Evolutionary conservation across 2,888 invertebrate genomes (phyloP), one percentile per base, ranked within the genome.

Genomic region (Archips crataeganus): DNA sequence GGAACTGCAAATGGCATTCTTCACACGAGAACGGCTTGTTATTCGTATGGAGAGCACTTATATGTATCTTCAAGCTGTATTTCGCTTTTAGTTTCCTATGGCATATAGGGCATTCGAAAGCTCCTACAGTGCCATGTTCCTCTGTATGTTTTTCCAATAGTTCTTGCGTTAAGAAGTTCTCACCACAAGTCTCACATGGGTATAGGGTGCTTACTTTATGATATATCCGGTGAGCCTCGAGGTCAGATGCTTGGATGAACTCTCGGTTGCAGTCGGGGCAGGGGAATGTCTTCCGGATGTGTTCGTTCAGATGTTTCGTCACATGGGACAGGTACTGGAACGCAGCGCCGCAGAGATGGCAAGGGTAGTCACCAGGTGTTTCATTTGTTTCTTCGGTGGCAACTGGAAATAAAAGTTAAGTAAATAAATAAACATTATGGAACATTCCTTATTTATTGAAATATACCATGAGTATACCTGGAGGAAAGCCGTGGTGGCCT

Each of bases 1-100:
- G 63, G 6, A 73, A 73, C 32, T 8, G 10, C 62, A 68, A 68
- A n/a, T 54, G 47, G 1, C 72, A 73, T 9, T 51, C 72, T 3
- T 68, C 72, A 11, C 72, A 73, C 1, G 72, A 68, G 32, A 63
- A 73, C 3, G 72, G 72, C n/a, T 73, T 36, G 1, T 63, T 49
- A 0, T 47, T 34, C 1, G 57, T 63, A 57, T 73, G 72, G 15
- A 68, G 63, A 3, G 72, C 72, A 1, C 39, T 73, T 39, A 73
- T 68, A 32, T 73, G 72, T 11, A 73, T 47, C 47, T 73, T 73
- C 10, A 73, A 39, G 4, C 63, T 73, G 57, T 73, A 73, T 42
- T 73, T 73, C 0, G 67, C 36, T 39, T 68, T 73, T n/a, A 73
- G 15, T 34, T 63, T 68, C 2, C 62, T 8, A 6, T 54, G 45